Conservation (phyloP, 2,797 vertebrate species). For the Gymnocypris eckloni region DNA sequence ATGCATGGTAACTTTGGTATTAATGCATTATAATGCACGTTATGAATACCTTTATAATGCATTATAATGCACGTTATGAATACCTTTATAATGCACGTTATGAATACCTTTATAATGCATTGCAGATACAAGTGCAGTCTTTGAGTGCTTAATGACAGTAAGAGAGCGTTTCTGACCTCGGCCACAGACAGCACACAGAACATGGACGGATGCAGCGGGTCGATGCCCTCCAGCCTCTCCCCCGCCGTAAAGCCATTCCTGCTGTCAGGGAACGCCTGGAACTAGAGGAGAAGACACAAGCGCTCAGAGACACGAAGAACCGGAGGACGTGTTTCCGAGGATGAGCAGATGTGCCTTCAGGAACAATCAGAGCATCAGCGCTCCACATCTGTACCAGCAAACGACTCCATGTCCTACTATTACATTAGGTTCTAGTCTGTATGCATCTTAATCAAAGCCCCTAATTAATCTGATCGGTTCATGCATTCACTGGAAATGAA, state of each 20-base stretch:
- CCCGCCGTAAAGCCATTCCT: slow-evolving; percentile 79
- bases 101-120: background rate
- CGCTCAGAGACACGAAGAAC: background rate
- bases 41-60: background rate
- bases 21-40: too few relatives aligned
- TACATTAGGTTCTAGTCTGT: background rate
- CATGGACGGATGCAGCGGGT: slow-evolving; percentile 80
- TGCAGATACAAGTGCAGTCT: background rate
- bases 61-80: too few relatives aligned
- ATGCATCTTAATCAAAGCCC: background rate
- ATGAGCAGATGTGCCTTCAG: slow-evolving; percentile 59
- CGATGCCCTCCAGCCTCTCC: slow-evolving; percentile 82
- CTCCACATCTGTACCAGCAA: background rate
- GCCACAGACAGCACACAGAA: slow-evolving; percentile 82
- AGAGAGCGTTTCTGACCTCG: slow-evolving; percentile 64
- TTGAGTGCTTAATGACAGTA: background rate
- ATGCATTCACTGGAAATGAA: too few relatives aligned
- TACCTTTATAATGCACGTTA: background rate
- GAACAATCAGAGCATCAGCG: background rate
- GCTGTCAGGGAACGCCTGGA: slow-evolving; percentile 73
- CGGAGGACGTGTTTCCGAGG: slow-evolving; percentile 38
- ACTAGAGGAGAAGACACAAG: slow-evolving; percentile 61
- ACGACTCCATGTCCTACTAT: too few relatives aligned
- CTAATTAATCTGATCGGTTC: too few relatives aligned
- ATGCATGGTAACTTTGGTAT: too few relatives aligned